Conservation (phyloP, 2,888 invertebrate genomes). For the Trichacis sp. region DNA sequence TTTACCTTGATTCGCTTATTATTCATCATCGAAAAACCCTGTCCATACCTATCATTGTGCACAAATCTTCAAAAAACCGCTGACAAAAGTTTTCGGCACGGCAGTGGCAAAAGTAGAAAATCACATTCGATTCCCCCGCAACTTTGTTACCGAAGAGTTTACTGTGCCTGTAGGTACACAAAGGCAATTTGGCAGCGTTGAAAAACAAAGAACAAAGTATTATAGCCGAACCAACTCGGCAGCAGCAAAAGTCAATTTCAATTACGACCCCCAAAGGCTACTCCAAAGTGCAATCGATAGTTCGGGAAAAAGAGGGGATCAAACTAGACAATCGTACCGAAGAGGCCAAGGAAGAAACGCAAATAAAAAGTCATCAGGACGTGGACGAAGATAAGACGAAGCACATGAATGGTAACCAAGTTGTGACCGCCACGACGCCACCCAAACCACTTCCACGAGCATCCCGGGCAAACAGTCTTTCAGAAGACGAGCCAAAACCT, state of each 20-base stretch:
- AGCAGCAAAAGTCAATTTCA: constrained; percentile 54
- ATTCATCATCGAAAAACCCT: no score
- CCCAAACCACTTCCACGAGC: constrained; percentile 87
- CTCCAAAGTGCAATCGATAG: constrained; percentile 52
- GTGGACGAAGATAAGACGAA: constrained; percentile 61
- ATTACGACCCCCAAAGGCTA: constrained; percentile 60
- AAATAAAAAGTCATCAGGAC: constrained; percentile 52
- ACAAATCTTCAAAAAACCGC: no score
- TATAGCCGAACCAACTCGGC: constrained; percentile 57
- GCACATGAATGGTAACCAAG: constrained; percentile 64
- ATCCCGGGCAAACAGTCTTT: constrained; percentile 78
- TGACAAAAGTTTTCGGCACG: no score
- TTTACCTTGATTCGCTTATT: no score
- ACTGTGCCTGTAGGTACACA: constrained; percentile 63
- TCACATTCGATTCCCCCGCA: background rate
- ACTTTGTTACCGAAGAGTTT: constrained; percentile 37
- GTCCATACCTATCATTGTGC: no score
- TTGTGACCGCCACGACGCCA: constrained; percentile 68
- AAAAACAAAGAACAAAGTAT: constrained; percentile 63
- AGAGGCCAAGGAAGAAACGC: constrained; percentile 49
- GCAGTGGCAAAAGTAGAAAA: background rate
- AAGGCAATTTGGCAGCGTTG: constrained; percentile 62
- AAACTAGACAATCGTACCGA: constrained; percentile 54
- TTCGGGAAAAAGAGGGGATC: constrained; percentile 59
- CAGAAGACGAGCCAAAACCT: constrained; percentile 78